phyloP scores from a whole-genome alignment of 2,113 vertebrate species.

The Chroicocephalus ridibundus region DNA sequence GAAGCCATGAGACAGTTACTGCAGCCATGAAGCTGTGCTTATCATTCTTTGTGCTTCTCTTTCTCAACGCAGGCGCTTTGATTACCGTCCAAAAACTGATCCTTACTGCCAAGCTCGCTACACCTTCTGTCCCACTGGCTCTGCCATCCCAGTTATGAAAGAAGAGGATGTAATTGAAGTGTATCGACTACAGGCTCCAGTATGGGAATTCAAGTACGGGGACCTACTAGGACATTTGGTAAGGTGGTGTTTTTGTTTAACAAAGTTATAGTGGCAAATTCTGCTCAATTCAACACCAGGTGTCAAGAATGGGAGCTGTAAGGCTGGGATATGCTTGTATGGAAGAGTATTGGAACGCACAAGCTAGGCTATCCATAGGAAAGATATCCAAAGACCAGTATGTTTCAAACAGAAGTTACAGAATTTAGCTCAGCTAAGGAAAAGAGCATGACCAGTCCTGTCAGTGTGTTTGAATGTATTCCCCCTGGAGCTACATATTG shows the following conservation, averaged over 20 bases:
- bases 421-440: not conserved
- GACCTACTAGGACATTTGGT: constrained; percentile 89
- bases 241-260: constrained; percentile 53
- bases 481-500: not conserved
- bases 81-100: constrained; percentile 84
- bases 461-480: not conserved
- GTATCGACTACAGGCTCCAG: constrained; percentile 90
- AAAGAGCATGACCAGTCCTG: not conserved
- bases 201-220: constrained; percentile 98
- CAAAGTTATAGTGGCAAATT: not conserved
- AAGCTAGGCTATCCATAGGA: not conserved
- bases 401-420: not conserved
- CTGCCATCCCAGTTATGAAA: constrained; percentile 82
- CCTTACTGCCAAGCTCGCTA: constrained; percentile 92
- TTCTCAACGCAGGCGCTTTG: constrained; percentile 82
- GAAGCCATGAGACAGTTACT: not conserved
- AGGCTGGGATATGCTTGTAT: not conserved
- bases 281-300: not conserved
- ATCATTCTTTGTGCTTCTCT: not conserved
- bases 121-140: constrained; percentile 92
- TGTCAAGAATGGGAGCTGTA: not conserved
- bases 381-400: not conserved
- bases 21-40: not conserved
- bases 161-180: constrained; percentile 85
- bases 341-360: not conserved